Conservation (phyloP, 2,888 invertebrate species). For the Parapristionchus giblindavisi region DNA sequence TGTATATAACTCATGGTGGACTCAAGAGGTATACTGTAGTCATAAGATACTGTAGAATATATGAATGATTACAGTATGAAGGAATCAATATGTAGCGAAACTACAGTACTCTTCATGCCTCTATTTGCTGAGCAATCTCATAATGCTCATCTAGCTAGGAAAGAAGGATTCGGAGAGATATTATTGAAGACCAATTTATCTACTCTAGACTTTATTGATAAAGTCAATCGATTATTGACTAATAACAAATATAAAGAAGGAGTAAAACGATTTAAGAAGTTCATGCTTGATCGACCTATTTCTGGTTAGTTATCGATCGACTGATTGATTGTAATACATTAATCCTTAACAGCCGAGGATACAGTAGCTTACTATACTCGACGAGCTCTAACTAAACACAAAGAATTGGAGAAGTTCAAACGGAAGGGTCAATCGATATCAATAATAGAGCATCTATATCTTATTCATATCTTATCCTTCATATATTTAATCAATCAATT, state of each 20-base stretch:
- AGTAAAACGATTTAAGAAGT: slow-evolving; percentile 30
- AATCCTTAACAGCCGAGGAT: slow-evolving; percentile 13
- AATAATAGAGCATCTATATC: not conserved
- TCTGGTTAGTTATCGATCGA: slow-evolving; percentile 13
- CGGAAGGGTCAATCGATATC: slow-evolving; percentile 1
- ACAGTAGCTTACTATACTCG: slow-evolving; percentile 25
- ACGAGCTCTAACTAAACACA: slow-evolving; percentile 16
- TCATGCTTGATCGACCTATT: slow-evolving; percentile 48
- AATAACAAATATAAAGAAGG: slow-evolving; percentile 42
- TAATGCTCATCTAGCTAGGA: slow-evolving; percentile 48
- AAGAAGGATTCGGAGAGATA: slow-evolving; percentile 43
- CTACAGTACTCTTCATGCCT: slow-evolving; percentile 53
- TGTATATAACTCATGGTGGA: slow-evolving; percentile 51
- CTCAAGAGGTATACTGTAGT: slow-evolving; percentile 51
- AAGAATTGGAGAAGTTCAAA: slow-evolving; percentile 23
- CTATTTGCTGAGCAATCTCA: slow-evolving; percentile 55
- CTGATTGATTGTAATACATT: not conserved
- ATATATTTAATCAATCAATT: too few species aligned
- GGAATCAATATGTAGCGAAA: slow-evolving; percentile 49
- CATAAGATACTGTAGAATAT: too few species aligned
- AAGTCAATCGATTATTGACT: slow-evolving; percentile 7
- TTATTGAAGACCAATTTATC: slow-evolving; percentile 31
- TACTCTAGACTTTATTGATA: not conserved
- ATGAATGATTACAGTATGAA: slow-evolving; percentile 45
- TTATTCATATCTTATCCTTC: slow-evolving; percentile 18